These are phyloP conservation scores for Cinclus cinclus DNA, from an alignment of 2,113 vertebrate species.

Conservation along the genomic window DNA sequence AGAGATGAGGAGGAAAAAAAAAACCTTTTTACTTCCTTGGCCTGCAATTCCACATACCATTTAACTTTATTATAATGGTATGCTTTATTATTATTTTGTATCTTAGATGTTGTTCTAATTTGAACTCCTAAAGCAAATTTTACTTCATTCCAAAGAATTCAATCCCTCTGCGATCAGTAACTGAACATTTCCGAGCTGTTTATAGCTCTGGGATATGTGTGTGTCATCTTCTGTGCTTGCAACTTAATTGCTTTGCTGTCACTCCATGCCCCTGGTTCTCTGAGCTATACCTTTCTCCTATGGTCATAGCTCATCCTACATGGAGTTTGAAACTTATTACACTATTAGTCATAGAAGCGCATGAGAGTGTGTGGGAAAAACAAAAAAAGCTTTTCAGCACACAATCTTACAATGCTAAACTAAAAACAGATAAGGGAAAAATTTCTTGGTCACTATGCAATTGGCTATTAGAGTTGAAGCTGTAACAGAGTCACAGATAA, in stretches of 20 bases:
- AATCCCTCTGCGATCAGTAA: not conserved
- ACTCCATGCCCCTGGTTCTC: not conserved
- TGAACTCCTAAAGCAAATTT: not conserved
- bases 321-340: not conserved
- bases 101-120: not conserved
- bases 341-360: not conserved
- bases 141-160: not conserved
- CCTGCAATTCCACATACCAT: not conserved
- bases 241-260: not conserved
- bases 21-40: not conserved
- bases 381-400: not conserved
- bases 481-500: not conserved
- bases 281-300: not conserved
- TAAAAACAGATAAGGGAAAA: not conserved
- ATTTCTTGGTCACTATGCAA: not conserved
- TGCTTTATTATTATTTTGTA: not conserved
- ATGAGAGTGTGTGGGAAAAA: not conserved
- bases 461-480: not conserved
- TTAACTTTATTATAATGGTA: not conserved
- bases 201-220: not conserved
- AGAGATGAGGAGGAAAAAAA: not conserved
- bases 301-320: not conserved
- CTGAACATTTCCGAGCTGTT: not conserved
- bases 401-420: not conserved
- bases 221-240: accelerated